phyloP scores from a whole-genome alignment of 1,140 invertebrate species.

The Reticulitermes speratus region DNA sequence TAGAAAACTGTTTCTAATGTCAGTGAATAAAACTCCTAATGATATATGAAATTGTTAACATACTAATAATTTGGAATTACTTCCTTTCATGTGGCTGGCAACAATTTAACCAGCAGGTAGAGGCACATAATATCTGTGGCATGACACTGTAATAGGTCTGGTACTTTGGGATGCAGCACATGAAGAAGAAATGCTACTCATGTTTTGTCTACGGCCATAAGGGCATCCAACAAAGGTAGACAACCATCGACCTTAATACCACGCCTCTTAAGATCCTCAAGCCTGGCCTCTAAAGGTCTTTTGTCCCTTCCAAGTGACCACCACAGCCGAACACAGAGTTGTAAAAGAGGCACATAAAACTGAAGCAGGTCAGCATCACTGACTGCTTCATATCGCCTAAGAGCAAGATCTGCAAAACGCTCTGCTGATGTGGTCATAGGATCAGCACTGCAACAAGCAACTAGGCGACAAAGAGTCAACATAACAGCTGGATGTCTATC shows the following conservation, averaged over 20 bases:
- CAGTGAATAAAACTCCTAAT: neutral
- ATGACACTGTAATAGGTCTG: neutral
- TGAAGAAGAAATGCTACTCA: neutral
- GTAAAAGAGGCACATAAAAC: constrained; percentile 68
- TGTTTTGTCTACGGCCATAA: constrained; percentile 21
- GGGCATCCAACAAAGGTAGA: constrained; percentile 53
- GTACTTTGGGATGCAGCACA: neutral
- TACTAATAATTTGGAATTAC: neutral
- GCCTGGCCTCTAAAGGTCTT: constrained; percentile 56
- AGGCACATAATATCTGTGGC: neutral
- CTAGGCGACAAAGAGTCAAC: constrained; percentile 67
- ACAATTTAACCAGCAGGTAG: neutral
- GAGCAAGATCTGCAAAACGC: constrained; percentile 66
- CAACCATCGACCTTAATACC: constrained; percentile 60
- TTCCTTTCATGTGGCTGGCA: neutral
- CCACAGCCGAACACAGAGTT: constrained; percentile 65
- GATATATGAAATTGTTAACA: neutral
- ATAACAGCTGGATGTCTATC: constrained; percentile 66
- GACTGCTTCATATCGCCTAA: constrained; percentile 63
- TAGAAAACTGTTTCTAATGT: neutral
- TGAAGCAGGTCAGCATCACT: constrained; percentile 63
- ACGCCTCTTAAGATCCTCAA: constrained; percentile 57
- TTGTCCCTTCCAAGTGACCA: constrained; percentile 64
- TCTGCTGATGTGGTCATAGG: constrained; percentile 58
- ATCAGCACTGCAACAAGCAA: constrained; percentile 57